These are phyloP conservation scores for Caprella mutica DNA, from an alignment of 2,888 invertebrate species.

Conservation along the genomic window DNA sequence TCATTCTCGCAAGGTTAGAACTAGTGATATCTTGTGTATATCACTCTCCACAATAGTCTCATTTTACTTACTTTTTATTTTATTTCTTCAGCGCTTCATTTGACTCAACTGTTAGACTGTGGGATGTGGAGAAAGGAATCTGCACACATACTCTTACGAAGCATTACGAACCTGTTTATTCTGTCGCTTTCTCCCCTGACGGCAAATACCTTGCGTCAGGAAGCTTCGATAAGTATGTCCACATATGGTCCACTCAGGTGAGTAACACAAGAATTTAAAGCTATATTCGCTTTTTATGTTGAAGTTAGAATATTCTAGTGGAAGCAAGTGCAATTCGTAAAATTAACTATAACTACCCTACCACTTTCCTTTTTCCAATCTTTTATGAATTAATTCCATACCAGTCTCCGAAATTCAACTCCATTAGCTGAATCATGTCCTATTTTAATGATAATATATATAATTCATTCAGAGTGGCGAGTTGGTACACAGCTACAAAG, in stretches of 20 bases:
- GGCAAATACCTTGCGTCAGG: constrained; percentile 96
- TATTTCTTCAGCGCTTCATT: constrained; percentile 71
- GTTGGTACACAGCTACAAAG: constrained; percentile 92
- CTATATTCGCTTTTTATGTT: too few species aligned
- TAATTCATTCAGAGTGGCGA: constrained; percentile 89
- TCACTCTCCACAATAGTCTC: background rate
- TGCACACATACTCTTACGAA: constrained; percentile 92
- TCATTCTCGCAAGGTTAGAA: constrained; percentile 66
- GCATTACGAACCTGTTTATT: constrained; percentile 78
- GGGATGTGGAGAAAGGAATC: constrained; percentile 89
- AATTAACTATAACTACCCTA: too few species aligned
- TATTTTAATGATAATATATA: too few species aligned
- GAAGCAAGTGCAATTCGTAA: too few species aligned
- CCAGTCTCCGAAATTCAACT: too few species aligned
- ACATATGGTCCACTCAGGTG: constrained; percentile 91
- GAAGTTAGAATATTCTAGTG: too few species aligned
- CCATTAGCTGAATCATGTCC: too few species aligned
- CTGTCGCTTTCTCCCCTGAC: constrained; percentile 57
- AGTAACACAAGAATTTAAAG: too few species aligned
- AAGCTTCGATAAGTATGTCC: constrained; percentile 97
- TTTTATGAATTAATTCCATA: too few species aligned
- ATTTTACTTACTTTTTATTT: constrained; percentile 34
- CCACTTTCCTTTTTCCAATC: too few species aligned
- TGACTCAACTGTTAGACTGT: constrained; percentile 91
- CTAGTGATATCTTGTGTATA: background rate